Evolutionary conservation across 2,113 vertebrate species (phyloP), one percentile per base, ranked within the genome.

Genomic region (Hymenochirus boettgeri): DNA sequence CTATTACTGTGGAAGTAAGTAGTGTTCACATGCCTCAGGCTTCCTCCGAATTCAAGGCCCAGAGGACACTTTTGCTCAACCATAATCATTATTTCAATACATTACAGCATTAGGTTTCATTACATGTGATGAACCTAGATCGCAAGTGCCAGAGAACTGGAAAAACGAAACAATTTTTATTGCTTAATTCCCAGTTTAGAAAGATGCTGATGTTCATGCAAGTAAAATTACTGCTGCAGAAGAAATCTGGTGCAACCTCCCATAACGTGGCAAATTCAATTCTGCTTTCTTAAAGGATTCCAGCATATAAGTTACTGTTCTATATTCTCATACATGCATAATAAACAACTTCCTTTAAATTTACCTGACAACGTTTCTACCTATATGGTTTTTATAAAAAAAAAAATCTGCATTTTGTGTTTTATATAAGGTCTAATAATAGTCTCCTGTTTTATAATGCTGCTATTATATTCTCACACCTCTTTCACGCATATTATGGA

Each of bases 81-180:
- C 65, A 60, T 69, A 69, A 53, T 69, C 65, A 60, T 69, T 69
- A 69, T 69, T 67, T 59, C 65, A 60, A 60, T 69, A 69, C 56
- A 69, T 69, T 69, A 60, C 33, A 69, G 65, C 56, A 60, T 60
- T 69, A 69, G 65, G 56, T 60, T 69, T 69, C 65, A 69, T 69
- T 67, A 57, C 64, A 67, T 42, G 56, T 69, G 48, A 60, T 53
- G 25, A 69, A 60, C 65, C 57, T 69, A 59, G 57, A 69, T 60
- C 48, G 45, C 24, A 60, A 60, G 19, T 59, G 56, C 18, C 65
- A 59, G 59, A 67, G 33, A 69, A 48, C 47, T 69, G 65, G 65
- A 69, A 69, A 65, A 60, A 69, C 33, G 45, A 35, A 59, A 60
- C 57, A 60, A 35, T 69, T 69, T 65, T 69, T 60, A 60, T 48